Base-by-base conservation (phyloP, 2,113 vertebrate species). In the Pycnonotus jocosus region DNA sequence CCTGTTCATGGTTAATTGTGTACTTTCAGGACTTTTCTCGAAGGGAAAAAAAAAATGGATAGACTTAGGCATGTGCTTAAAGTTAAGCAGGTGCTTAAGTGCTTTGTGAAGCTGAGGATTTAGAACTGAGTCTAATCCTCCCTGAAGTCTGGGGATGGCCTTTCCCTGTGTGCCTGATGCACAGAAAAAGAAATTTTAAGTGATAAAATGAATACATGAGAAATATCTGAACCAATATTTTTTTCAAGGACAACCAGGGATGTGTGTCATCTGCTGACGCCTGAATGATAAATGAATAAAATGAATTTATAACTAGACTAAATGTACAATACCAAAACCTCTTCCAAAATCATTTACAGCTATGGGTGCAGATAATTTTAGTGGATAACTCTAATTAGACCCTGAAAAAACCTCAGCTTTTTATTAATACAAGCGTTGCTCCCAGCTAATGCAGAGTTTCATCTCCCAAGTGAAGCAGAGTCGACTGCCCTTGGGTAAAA, bases 1-100 rank as follows among this genome's bases (percentile, higher is more conserved):
- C 94, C 94, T 94, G 96, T 90, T 96, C 94, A 90, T 80, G 88
- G 87, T 86, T 97, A 97, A 96, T 97, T 95, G 93, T 97, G 93
- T 94, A 91, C 87, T 95, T 83, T 91, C 73, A 74, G 92, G 79
- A 81, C 62, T 88, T 90, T 95, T 90, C 85, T 73, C 35, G 56
- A 62, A 86, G 62, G 35, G 11, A 79, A 79, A 82, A 86, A 86
- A 72, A 69, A 71, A 71, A 77, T 54, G 70, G 91, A 65, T 76
- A 72, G 94, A 61, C 42, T 77, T 66, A 94, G 87, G 93, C 93
- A 96, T 96, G 94, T 93, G 95, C 85, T 96, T 95, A 96, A 93
- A 95, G 93, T 92, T 97, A 96, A 96, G 90, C 93, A 96, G 92
- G 90, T 94, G 90, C 92, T 96, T 94, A 94, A 93, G 87, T 88